Base-by-base conservation (phyloP, 2,888 invertebrate genomes). In the Notodonta ziczac region DNA sequence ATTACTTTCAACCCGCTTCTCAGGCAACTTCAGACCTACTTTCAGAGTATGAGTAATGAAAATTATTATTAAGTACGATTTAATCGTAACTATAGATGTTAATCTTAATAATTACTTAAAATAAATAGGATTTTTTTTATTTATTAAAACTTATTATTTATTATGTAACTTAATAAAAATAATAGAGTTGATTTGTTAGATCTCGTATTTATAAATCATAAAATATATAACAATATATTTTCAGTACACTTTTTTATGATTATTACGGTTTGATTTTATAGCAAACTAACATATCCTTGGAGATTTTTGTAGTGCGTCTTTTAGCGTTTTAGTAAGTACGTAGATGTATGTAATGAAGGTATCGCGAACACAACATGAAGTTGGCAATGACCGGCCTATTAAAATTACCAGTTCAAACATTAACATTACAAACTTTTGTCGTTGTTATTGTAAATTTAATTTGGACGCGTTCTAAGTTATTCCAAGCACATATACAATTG, bases 171-270 rank as follows among this genome's bases (percentile, higher is more conserved):
- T 70, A 65, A 69, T 62, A 65, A 67, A 56, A 50, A n/a, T 35
- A 70, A 65, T 71, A 72, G 59, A 72, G 76, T 73, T 65, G 62
- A 67, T 80, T 76, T 74, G 63, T 78, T 72, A 78, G 86, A 86
- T 86, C 86, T 86, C 86, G 80, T 84, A 80, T 82, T 78, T 79
- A 76, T 80, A 72, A 78, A 76, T 44, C 58, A 57, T 52, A n/a
- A 44, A 24, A 52, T 66, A 61, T 60, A 63, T 65, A 68, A 55
- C 60, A 66, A 60, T 73, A 59, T 71, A 65, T 73, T 74, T 71
- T 75, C 60, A 58, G 70, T 65, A 61, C 68, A 59, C 54, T 71
- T 64, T 63, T 69, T 61, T 67, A 74, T 67, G 59, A 69, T 69
- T 66, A 69, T 74, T 73, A 75, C 8, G 13, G 52, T 52, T 68